These are phyloP conservation scores for Phenacoccus solenopsis DNA, from an alignment of 1,140 invertebrate genomes.

Conservation along the genomic window DNA sequence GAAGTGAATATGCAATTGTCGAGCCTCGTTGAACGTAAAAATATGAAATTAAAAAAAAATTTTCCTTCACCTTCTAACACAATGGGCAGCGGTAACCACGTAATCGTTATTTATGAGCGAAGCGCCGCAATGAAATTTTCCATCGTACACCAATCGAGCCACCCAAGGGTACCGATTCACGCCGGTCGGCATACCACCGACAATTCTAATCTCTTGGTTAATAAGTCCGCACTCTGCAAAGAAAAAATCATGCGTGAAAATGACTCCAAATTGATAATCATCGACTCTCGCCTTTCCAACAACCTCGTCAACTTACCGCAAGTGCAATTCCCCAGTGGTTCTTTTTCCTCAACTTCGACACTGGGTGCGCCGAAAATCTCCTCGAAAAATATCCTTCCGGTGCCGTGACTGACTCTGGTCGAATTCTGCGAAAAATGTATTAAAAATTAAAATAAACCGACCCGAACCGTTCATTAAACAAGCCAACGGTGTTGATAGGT, in stretches of 20 bases:
- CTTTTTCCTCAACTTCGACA: slow-evolving; percentile 36
- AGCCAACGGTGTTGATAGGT: no score
- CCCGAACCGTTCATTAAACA: no score
- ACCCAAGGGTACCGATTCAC: slow-evolving; percentile 78
- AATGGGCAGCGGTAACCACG: slow-evolving; percentile 53
- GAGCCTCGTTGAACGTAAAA: no score
- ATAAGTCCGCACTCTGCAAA: slow-evolving; percentile 50
- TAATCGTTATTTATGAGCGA: slow-evolving; percentile 61
- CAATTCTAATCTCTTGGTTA: slow-evolving; percentile 55
- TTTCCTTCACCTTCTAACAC: slow-evolving; percentile 50
- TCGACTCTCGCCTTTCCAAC: neutral
- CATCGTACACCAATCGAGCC: slow-evolving; percentile 66
- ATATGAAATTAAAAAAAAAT: no score
- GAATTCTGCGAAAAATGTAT: neutral
- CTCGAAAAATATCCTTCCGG: slow-evolving; percentile 45
- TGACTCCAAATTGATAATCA: neutral
- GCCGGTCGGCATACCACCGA: slow-evolving; percentile 60
- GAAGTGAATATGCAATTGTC: no score
- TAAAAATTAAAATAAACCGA: no score
- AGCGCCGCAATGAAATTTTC: slow-evolving; percentile 81
- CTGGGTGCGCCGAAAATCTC: slow-evolving; percentile 44
- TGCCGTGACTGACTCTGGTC: slow-evolving; percentile 13
- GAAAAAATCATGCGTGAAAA: neutral
- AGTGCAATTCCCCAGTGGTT: slow-evolving; percentile 42
- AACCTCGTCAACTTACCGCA: slow-evolving; percentile 40